Conservation (phyloP, 2,113 vertebrate genomes). For the Paracyprichromis sp. region DNA sequence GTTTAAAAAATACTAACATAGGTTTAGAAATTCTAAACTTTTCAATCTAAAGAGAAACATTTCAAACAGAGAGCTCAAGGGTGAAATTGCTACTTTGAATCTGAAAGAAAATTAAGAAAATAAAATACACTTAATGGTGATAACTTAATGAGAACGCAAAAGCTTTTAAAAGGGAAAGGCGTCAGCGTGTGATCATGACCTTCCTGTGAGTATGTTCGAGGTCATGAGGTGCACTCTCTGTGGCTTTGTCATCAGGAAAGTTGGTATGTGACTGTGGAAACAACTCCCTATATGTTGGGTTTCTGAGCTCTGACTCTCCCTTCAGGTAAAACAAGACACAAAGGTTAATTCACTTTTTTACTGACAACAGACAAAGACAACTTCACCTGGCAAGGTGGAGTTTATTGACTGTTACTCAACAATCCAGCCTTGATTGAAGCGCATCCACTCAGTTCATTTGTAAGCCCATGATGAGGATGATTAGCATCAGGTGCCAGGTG, state of each 20-base stretch:
- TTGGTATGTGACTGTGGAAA: not conserved
- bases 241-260: not conserved
- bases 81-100: not conserved
- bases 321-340: not conserved
- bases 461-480: not conserved
- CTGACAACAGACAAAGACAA: not conserved
- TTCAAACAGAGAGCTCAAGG: not conserved
- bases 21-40: not conserved
- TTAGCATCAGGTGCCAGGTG: not conserved
- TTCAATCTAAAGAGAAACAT: not conserved
- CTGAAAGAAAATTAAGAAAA: not conserved
- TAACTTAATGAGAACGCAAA: not conserved
- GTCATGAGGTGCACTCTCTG: not conserved
- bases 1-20: not conserved
- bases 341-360: not conserved
- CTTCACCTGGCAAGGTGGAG: not conserved
- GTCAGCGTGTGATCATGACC: not conserved
- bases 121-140: not conserved
- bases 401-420: not conserved
- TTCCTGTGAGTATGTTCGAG: not conserved
- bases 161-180: not conserved
- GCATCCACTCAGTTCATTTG: not conserved
- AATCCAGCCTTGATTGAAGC: not conserved
- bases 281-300: not conserved
- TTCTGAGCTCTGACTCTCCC: not conserved